Conservation (phyloP, 2,113 vertebrate species). For the Megalops atlanticus region DNA sequence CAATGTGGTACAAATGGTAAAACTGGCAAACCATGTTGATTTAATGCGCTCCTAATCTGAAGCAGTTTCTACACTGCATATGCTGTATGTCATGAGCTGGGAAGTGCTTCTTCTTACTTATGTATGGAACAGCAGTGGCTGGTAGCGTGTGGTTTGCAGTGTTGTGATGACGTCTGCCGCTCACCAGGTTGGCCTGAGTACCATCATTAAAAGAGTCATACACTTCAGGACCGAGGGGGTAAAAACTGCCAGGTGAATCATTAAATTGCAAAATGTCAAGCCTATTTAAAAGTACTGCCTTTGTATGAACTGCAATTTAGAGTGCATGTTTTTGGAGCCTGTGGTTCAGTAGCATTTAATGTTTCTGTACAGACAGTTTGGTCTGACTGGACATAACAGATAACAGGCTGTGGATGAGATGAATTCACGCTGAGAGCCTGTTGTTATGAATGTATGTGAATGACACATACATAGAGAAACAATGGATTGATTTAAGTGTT, state of each 20-base stretch:
- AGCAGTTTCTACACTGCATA: neutral
- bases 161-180: constrained; percentile 13
- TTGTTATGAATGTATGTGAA: neutral
- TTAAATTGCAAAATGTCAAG: constrained; percentile 37
- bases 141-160: neutral
- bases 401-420: neutral
- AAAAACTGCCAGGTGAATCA: constrained; percentile 35
- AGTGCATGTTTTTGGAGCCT: constrained; percentile 2
- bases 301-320: constrained; percentile 37
- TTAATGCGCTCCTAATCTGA: too few relatives aligned
- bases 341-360: constrained; percentile 23
- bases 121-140: neutral
- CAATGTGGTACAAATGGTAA: neutral
- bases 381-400: neutral
- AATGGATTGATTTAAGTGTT: neutral
- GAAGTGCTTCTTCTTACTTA: too few relatives aligned
- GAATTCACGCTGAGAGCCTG: neutral
- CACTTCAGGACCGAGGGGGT: constrained; percentile 20
- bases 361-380: neutral
- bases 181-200: constrained; percentile 14
- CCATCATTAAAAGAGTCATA: constrained; percentile 29
- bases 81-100: too few relatives aligned
- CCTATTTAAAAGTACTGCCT: constrained; percentile 34
- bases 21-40: too few relatives aligned
- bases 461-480: neutral